Evolutionary conservation across 2,888 invertebrate genomes (phyloP), one percentile per base, ranked within the genome.

Genomic region (Acanthococcus lagerstroemiae): DNA sequence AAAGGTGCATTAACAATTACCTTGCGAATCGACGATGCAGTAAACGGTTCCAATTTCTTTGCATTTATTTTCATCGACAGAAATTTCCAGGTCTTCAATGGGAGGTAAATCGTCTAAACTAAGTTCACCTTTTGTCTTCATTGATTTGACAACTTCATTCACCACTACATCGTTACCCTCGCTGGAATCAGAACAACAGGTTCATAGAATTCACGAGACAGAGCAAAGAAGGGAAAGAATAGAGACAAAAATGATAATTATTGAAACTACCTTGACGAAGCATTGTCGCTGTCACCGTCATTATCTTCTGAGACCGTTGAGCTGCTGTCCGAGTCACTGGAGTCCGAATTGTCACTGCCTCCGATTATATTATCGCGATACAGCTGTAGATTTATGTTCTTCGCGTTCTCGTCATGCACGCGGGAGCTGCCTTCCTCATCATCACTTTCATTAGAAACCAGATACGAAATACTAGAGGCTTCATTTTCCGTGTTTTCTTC

Each of bases 51-150:
- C 92, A 71, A 92, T 80, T 70, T 84, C 83, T 65, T 82, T 80
- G 71, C 87, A 87, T 69, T 89, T 83, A 68, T 85, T 83, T 72
- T 86, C 83, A 0, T 86, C 84, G n/a, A 90, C 83, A 66, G 84
- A 84, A 69, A 92, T 88, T 71, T 85, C 82, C 25, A 91, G 79
- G 73, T 90, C 87, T 74, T 90, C 84, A 67, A 92, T 87, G 0
- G 88, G 89, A 0, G 90, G 90, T 67, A 91, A 77, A 73, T 90
- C 86, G 67, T 86, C 84, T 4, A 87, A 75, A 2, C 76, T 76
- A 19, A 83, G 72, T 73, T 87, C 86, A 19, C 82, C 83, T 67
- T 78, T 79, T 1, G 72, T 73, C 22, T 24, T 19, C 19, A 52
- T 52, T 22, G 22, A 15, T 22, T 52, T 52, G 15, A 9, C 15